phyloP scores from a whole-genome alignment of 1,140 invertebrate species.

The Ctenoplectra terminalis region DNA sequence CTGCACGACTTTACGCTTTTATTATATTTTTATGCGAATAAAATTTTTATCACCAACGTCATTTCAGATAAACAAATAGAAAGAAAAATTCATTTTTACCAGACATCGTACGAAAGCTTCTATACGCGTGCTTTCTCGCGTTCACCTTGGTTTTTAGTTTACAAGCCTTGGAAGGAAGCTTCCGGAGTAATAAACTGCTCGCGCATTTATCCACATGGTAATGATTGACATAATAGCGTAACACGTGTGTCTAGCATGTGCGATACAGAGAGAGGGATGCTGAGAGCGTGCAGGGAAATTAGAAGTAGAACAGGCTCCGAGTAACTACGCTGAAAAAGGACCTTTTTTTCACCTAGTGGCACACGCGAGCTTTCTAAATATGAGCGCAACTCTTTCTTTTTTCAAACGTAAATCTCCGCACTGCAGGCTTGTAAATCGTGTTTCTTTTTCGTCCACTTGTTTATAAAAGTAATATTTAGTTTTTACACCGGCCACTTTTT shows the following conservation, averaged over 20 bases:
- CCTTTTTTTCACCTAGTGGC: neutral
- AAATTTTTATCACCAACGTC: no score
- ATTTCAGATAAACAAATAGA: no score
- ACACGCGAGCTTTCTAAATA: neutral
- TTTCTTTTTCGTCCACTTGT: neutral
- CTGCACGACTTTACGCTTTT: no score
- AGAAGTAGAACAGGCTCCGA: constrained; percentile 9
- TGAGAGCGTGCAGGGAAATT: constrained; percentile 33
- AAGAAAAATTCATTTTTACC: neutral
- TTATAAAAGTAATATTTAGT: neutral
- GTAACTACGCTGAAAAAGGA: constrained; percentile 26
- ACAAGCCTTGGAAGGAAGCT: neutral
- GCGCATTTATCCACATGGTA: constrained; percentile 69
- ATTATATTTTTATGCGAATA: no score
- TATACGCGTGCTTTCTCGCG: neutral
- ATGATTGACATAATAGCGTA: constrained; percentile 71
- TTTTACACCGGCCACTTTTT: no score
- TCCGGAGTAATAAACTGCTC: constrained; percentile 22
- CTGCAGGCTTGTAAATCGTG: neutral
- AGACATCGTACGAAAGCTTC: neutral
- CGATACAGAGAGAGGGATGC: constrained; percentile 8
- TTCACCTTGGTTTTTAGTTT: neutral
- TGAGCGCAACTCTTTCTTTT: no score
- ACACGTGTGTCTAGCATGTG: constrained; percentile 70
- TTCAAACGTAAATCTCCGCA: neutral